Evolutionary conservation across 2,888 invertebrate genomes (phyloP).

Genomic region (Calameuta pallipes): DNA sequence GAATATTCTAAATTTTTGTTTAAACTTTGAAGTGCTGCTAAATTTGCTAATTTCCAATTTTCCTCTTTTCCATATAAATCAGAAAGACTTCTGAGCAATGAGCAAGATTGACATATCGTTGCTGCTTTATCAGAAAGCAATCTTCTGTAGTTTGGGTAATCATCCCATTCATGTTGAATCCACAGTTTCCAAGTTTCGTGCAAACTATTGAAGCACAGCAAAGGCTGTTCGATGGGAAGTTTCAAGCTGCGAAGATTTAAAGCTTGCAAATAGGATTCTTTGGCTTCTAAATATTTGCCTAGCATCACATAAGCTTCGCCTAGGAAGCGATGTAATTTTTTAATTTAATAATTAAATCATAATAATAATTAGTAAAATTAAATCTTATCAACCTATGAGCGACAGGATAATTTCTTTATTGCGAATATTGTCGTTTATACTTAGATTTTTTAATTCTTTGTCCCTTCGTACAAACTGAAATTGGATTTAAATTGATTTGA

Average conservation of each 20-base stretch:
- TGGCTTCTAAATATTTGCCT: slow-evolving; percentile 41
- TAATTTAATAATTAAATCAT: neutral
- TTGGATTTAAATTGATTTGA: neutral
- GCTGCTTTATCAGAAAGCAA: neutral
- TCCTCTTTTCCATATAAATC: neutral
- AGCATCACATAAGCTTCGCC: slow-evolving; percentile 41
- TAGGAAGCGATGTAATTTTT: slow-evolving; percentile 12
- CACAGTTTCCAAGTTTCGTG: neutral
- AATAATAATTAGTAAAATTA: slow-evolving; percentile 6
- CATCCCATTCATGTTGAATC: neutral
- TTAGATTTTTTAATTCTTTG: neutral
- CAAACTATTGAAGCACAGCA: neutral
- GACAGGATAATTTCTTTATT: slow-evolving; percentile 30
- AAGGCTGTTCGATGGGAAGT: neutral
- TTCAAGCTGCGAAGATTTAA: slow-evolving; percentile 14
- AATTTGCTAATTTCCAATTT: slow-evolving; percentile 49
- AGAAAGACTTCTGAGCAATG: neutral
- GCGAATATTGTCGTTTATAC: neutral
- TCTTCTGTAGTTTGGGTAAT: neutral
- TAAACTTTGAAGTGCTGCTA: slow-evolving; percentile 42
- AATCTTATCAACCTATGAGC: slow-evolving; percentile 29
- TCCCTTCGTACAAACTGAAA: neutral
- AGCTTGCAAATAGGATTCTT: slow-evolving; percentile 35
- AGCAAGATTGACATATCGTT: neutral
- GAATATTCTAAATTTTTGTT: slow-evolving; percentile 8